phyloP scores from a whole-genome alignment of 2,113 vertebrate genomes.

The Nyctibius bracteatus region DNA sequence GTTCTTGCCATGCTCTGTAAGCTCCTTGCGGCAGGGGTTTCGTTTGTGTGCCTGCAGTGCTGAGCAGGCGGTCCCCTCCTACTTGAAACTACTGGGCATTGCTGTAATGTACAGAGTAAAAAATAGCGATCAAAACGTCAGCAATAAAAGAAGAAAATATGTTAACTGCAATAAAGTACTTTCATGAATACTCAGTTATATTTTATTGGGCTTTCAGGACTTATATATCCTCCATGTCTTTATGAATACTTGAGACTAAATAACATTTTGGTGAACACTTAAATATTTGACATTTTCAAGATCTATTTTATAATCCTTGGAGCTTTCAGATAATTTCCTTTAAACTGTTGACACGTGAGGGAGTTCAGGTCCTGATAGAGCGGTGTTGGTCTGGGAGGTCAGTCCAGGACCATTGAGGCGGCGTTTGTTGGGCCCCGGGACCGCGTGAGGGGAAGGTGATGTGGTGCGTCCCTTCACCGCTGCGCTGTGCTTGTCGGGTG shows the following conservation, averaged over 20 bases:
- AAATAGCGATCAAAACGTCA: not conserved
- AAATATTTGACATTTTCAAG: constrained; percentile 1
- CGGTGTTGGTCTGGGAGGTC: accelerated
- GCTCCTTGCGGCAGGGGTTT: not conserved
- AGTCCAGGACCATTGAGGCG: accelerated
- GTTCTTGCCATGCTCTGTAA: accelerated
- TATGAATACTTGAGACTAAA: not conserved
- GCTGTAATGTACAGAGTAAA: not conserved
- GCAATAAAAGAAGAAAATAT: not conserved
- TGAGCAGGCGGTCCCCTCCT: not conserved
- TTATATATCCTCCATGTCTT: not conserved
- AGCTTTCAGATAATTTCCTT: not conserved
- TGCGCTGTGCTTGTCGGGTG: accelerated
- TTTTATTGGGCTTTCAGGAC: constrained; percentile 1
- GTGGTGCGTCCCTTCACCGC: accelerated
- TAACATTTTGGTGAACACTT: not conserved
- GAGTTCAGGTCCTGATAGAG: not conserved
- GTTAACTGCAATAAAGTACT: not conserved
- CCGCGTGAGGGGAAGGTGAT: not conserved
- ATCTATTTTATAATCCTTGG: not conserved
- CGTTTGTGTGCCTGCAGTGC: accelerated
- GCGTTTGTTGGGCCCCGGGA: not conserved
- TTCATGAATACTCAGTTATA: not conserved
- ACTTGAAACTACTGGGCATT: not conserved
- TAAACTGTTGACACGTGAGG: not conserved